Conservation (phyloP, 2,888 invertebrate genomes). For the Eupithecia abbreviata region DNA sequence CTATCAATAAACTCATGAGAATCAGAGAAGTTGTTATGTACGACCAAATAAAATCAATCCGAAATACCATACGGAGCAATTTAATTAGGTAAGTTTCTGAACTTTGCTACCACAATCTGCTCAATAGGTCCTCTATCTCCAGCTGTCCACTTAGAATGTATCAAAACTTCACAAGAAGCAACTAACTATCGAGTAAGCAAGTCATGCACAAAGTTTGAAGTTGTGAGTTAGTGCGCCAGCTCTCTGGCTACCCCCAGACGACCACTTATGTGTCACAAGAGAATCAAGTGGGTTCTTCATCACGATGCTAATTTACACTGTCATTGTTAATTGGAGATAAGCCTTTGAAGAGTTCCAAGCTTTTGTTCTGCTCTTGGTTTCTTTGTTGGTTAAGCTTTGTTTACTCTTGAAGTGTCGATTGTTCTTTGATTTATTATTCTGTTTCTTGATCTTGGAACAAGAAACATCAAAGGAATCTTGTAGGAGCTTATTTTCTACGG, state of each 20-base stretch:
- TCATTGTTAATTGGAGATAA: slow-evolving; percentile 53
- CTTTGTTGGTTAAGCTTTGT: slow-evolving; percentile 25
- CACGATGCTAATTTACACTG: slow-evolving; percentile 63
- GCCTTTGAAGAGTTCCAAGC: slow-evolving; percentile 45
- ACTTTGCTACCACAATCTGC: slow-evolving; percentile 1
- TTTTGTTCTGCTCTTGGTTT: slow-evolving; percentile 29
- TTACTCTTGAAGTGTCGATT: slow-evolving; percentile 31
- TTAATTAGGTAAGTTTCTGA: not conserved
- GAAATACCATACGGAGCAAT: not conserved
- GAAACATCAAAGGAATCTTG: slow-evolving; percentile 9
- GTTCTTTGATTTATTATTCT: slow-evolving; percentile 23
- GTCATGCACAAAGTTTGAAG: slow-evolving; percentile 10
- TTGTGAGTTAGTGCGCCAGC: slow-evolving; percentile 29
- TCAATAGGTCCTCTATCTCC: slow-evolving; percentile 7
- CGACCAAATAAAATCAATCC: not conserved
- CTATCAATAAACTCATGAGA: not conserved
- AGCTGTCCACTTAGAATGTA: slow-evolving; percentile 9
- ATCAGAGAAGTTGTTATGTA: not conserved
- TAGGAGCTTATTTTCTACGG: not conserved
- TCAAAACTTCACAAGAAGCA: slow-evolving; percentile 15
- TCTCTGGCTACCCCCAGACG: slow-evolving; percentile 42
- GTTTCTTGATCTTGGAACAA: slow-evolving; percentile 1
- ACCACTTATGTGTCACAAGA: slow-evolving; percentile 54
- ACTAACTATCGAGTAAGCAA: slow-evolving; percentile 8
- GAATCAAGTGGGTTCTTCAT: slow-evolving; percentile 60